Evolutionary conservation across 2,113 vertebrate species (phyloP).

Genomic region (Zapornia atra): DNA sequence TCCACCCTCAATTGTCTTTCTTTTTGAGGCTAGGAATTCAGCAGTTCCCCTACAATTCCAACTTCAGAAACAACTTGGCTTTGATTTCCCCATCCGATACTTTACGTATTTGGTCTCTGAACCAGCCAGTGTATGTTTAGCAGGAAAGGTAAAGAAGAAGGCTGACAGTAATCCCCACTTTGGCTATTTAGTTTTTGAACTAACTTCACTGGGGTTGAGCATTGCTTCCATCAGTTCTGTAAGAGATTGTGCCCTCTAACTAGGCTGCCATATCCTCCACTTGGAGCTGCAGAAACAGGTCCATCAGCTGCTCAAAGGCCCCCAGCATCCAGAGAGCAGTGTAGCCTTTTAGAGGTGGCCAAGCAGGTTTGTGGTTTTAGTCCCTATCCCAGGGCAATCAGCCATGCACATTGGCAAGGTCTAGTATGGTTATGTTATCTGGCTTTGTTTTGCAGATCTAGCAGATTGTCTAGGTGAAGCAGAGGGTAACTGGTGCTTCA

Average conservation of each 20-base stretch:
- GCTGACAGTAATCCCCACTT: background rate
- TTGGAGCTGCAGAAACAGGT: background rate
- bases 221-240: background rate
- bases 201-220: background rate
- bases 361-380: background rate
- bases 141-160: background rate
- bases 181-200: background rate
- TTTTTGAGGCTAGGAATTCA: background rate
- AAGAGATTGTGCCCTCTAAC: background rate
- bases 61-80: background rate
- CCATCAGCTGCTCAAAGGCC: background rate
- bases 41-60: background rate
- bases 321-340: background rate
- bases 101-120: background rate
- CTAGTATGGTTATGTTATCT: background rate
- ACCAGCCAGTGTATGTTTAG: background rate
- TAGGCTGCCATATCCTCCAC: background rate
- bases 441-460: background rate
- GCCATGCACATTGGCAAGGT: fast-evolving
- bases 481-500: background rate
- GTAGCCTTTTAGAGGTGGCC: background rate
- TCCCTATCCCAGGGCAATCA: background rate
- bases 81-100: background rate
- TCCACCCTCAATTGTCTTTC: constrained; percentile 1
- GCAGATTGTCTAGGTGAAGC: background rate